Conservation (phyloP, 2,113 vertebrate species). For the Apteryx owenii region DNA sequence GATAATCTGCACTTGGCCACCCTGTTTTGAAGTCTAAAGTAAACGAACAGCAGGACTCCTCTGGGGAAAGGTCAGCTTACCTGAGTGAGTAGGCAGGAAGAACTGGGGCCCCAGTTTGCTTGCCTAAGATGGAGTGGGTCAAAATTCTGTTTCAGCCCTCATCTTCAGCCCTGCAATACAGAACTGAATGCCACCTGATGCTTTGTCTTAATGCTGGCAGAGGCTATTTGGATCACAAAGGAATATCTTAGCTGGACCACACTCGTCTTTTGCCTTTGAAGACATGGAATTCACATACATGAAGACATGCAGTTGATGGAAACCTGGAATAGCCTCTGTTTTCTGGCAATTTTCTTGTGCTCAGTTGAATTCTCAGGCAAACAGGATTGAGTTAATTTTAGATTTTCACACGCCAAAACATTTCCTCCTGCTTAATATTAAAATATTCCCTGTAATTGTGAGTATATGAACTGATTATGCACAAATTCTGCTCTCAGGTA, state of each 20-base stretch:
- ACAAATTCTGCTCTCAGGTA: not conserved
- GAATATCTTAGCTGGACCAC: not conserved
- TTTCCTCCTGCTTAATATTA: not conserved
- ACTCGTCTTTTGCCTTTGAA: not conserved
- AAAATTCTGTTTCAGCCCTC: not conserved
- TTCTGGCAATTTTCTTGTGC: not conserved
- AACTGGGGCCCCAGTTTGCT: not conserved
- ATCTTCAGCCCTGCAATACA: not conserved
- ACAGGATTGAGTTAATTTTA: not conserved
- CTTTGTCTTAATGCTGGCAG: not conserved
- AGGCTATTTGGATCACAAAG: not conserved
- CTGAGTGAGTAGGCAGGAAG: not conserved
- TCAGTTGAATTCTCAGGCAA: not conserved
- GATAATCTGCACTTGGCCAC: too few species aligned
- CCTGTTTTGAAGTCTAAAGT: too few species aligned
- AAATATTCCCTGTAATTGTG: not conserved
- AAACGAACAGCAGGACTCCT: not conserved
- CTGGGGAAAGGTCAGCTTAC: not conserved
- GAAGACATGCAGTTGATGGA: not conserved
- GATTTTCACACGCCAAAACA: not conserved
- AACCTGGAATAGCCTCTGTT: not conserved
- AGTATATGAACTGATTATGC: not conserved
- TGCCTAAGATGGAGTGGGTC: not conserved
- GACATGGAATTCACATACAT: not conserved
- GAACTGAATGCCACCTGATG: not conserved